Evolutionary conservation across 1,140 invertebrate species (phyloP).

Genomic region (Lordiphosa clarofinis): DNA sequence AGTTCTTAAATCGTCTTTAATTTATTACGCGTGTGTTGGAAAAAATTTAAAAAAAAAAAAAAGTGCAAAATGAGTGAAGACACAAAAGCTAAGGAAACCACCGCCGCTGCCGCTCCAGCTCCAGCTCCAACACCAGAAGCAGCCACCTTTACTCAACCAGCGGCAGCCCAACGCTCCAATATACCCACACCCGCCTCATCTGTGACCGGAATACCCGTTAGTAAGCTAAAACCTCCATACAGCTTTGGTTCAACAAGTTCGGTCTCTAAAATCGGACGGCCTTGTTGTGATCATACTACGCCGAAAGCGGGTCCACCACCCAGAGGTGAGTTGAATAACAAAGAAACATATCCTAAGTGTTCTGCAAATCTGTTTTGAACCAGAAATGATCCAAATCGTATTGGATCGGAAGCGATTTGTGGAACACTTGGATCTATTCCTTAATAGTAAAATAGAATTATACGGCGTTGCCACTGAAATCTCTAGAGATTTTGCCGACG

Average conservation of each 20-base stretch:
- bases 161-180: slow-evolving; percentile 34
- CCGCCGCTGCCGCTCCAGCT: slow-evolving; percentile 8
- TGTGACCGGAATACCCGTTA: slow-evolving; percentile 52
- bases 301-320: slow-evolving; percentile 71
- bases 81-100: slow-evolving; percentile 11
- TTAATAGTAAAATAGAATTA: too few species aligned
- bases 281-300: slow-evolving; percentile 60
- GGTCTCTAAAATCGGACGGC: slow-evolving; percentile 67
- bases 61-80: slow-evolving; percentile 55
- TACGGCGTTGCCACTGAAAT: too few species aligned
- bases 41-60: slow-evolving; percentile 13
- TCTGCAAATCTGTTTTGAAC: too few species aligned
- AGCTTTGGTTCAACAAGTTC: slow-evolving; percentile 50
- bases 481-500: too few species aligned
- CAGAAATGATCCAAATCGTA: too few species aligned
- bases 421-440: too few species aligned
- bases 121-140: slow-evolving; percentile 4
- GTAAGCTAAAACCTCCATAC: slow-evolving; percentile 53
- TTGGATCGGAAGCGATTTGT: too few species aligned
- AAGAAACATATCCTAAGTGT: too few species aligned
- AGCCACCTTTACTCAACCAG: slow-evolving; percentile 25
- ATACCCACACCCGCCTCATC: slow-evolving; percentile 58
- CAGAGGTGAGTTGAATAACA: slow-evolving; percentile 51
- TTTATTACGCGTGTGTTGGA: slow-evolving; percentile 57
- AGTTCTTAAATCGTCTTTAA: slow-evolving; percentile 35